A percentile compares a stretch with the other conserved stretches of the same genome.
Evolutionary conservation across 1,140 invertebrate genomes (phyloP).

Genomic region (Archegozetes longisetosus): DNA sequence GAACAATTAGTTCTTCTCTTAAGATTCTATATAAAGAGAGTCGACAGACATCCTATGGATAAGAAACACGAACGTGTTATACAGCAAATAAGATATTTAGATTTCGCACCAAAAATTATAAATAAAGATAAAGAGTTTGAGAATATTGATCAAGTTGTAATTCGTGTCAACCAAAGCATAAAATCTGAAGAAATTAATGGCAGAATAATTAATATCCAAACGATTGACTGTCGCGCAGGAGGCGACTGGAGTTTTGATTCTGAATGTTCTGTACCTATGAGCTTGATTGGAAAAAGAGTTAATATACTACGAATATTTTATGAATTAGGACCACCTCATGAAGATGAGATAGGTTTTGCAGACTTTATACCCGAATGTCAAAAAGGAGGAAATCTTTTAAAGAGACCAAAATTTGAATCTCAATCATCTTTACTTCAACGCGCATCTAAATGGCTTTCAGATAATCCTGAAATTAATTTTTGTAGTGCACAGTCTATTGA

Average conservation of each 20-base stretch:
- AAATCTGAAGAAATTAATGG: background rate
- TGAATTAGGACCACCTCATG: background rate
- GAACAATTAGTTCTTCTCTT: background rate
- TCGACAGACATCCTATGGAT: no score
- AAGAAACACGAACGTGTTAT: no score
- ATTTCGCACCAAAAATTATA: background rate
- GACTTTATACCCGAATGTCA: slow-evolving; percentile 20
- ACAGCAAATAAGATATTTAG: no score
- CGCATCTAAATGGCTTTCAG: slow-evolving; percentile 20
- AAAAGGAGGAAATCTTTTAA: slow-evolving; percentile 20
- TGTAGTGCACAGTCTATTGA: slow-evolving; percentile 21
- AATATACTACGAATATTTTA: background rate
- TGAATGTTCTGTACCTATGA: background rate
- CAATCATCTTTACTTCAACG: slow-evolving; percentile 17
- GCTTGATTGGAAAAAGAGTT: background rate
- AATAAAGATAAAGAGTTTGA: background rate
- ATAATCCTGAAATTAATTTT: slow-evolving; percentile 17
- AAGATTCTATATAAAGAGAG: no score
- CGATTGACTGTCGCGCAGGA: background rate
- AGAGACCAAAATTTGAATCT: slow-evolving; percentile 20
- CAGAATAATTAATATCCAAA: background rate
- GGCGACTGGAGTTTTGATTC: background rate
- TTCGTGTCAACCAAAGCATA: background rate
- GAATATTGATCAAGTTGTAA: background rate
- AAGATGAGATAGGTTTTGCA: slow-evolving; percentile 15